Evolutionary conservation across 2,888 invertebrate species (phyloP).

Genomic region (Choristoneura rosaceana): DNA sequence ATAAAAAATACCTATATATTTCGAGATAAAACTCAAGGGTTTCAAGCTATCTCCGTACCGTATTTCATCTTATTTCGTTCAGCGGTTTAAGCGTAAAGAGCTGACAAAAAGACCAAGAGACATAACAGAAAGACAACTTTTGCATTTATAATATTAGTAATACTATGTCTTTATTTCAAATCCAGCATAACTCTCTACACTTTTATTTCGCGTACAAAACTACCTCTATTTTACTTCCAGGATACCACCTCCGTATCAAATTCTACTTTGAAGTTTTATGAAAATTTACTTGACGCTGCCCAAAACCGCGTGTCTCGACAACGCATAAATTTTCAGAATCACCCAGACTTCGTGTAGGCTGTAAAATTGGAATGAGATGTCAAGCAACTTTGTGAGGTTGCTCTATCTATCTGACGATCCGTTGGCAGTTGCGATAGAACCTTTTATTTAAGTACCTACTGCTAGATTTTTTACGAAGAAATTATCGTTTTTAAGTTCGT

Average conservation of each 20-base stretch:
- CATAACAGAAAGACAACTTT: no score
- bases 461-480: background rate
- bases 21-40: no score
- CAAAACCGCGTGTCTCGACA: conserved; percentile 47
- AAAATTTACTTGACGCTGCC: conserved; percentile 37
- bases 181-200: no score
- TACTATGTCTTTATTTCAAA: no score
- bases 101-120: no score
- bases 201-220: background rate
- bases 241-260: background rate
- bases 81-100: no score
- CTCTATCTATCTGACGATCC: conserved; percentile 16
- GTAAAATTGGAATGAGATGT: conserved; percentile 66
- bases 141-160: no score
- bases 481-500: no score
- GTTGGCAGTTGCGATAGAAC: conserved; percentile 9
- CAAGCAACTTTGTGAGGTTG: conserved; percentile 43
- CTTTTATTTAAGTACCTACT: background rate
- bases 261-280: conserved; percentile 14
- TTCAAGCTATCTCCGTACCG: no score
- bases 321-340: conserved; percentile 67
- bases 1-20: no score
- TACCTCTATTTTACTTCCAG: no score
- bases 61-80: no score
- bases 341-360: conserved; percentile 61